Percentiles rank a stretch among this genome's conserved stretches.
Conservation (phyloP, 2,797 vertebrate genomes). For the Odontamblyopus rebecca region DNA sequence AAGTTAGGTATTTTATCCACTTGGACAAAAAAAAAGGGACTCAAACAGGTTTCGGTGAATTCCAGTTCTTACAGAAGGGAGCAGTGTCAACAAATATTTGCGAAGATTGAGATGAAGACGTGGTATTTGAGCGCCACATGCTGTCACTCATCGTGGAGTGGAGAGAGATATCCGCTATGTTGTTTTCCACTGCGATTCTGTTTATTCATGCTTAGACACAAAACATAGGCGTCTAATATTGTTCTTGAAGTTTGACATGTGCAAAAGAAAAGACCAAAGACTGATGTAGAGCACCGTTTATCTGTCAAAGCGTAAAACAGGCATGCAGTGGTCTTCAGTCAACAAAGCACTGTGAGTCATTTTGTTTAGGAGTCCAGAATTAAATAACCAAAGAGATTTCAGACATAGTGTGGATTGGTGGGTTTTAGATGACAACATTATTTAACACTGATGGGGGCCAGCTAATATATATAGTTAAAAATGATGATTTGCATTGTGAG, state of each 20-base stretch:
- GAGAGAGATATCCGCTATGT: conserved; percentile 47
- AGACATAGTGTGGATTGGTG: not conserved
- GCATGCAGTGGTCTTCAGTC: not conserved
- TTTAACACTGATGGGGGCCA: no score
- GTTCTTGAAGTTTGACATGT: conserved; percentile 28
- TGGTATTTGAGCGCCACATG: conserved; percentile 57
- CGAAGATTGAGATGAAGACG: conserved; percentile 60
- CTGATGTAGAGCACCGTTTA: conserved; percentile 9
- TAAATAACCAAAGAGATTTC: not conserved
- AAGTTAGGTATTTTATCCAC: conserved; percentile 26
- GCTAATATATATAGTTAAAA: no score
- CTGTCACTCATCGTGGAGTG: conserved; percentile 63
- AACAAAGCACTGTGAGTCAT: not conserved
- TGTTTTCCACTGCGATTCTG: conserved; percentile 30
- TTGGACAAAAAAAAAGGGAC: conserved; percentile 25
- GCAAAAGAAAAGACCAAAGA: conserved; percentile 12
- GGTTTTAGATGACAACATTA: no score
- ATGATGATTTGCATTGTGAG: no score
- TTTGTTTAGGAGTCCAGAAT: not conserved
- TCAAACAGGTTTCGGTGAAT: conserved; percentile 43
- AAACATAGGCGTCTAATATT: conserved; percentile 27
- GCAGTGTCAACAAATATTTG: conserved; percentile 59
- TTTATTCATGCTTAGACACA: conserved; percentile 36
- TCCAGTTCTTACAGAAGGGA: conserved; percentile 46
- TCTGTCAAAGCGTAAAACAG: conserved; percentile 22